These are phyloP conservation scores for Ectemnius cavifrons DNA, from an alignment of 2,888 invertebrate genomes.

Conservation along the genomic window DNA sequence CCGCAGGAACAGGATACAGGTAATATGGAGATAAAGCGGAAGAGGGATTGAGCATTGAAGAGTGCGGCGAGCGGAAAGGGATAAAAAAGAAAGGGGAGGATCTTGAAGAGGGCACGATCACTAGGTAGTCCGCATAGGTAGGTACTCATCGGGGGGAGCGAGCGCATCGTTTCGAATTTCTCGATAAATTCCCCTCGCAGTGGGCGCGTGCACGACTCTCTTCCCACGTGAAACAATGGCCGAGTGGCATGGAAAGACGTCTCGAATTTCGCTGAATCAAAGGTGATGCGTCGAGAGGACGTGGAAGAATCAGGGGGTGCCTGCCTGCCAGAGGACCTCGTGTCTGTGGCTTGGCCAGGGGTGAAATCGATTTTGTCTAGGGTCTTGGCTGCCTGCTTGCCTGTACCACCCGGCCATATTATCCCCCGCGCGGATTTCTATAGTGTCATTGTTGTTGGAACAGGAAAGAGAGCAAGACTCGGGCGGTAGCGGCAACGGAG, in stretches of 20 bases:
- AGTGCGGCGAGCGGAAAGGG: not conserved
- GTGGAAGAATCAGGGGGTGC: slow-evolving; percentile 14
- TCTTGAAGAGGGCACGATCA: slow-evolving; percentile 1
- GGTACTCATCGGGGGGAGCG: not conserved
- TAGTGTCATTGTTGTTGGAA: slow-evolving; percentile 74
- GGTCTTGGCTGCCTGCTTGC: slow-evolving; percentile 48
- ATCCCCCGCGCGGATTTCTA: slow-evolving; percentile 68
- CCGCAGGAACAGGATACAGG: no score
- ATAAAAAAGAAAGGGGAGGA: not conserved
- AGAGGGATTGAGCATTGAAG: not conserved
- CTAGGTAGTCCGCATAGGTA: slow-evolving; percentile 4
- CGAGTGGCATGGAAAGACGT: slow-evolving; percentile 74
- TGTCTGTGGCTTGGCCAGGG: slow-evolving; percentile 52
- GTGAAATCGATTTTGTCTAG: slow-evolving; percentile 73
- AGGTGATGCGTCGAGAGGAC: slow-evolving; percentile 66
- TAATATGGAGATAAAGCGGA: not conserved
- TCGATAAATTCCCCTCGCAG: slow-evolving; percentile 63
- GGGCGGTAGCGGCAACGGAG: not conserved
- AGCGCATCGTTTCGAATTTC: slow-evolving; percentile 68
- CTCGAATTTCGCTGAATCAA: slow-evolving; percentile 78
- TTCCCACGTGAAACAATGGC: slow-evolving; percentile 75
- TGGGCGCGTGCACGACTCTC: slow-evolving; percentile 38
- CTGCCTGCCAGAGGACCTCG: slow-evolving; percentile 15
- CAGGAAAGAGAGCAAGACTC: slow-evolving; percentile 34
- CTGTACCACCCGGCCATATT: slow-evolving; percentile 48